Percentiles rank a stretch among this genome's conserved stretches.
Conservation (phyloP, 1,140 invertebrate genomes). For the Drosophila pruinosa region DNA sequence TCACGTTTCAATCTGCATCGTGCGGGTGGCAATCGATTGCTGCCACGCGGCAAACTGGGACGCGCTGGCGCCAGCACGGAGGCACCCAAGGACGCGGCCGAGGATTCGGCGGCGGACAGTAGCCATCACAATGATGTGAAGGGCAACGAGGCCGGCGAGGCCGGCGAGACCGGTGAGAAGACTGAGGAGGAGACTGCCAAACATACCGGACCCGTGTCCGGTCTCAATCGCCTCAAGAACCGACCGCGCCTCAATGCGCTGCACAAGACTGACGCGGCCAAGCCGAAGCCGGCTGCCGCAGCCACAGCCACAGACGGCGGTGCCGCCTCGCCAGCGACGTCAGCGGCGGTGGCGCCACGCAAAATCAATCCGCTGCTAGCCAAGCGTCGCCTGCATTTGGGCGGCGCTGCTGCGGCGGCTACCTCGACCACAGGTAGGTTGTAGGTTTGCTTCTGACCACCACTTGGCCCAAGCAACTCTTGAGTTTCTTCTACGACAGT, state of each 20-base stretch:
- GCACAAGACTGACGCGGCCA: conserved; percentile 76
- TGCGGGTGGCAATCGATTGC: conserved; percentile 60
- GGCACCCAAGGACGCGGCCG: conserved; percentile 73
- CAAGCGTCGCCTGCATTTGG: conserved; percentile 72
- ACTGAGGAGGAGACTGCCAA: conserved; percentile 51
- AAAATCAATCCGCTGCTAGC: conserved; percentile 81
- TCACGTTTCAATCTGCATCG: conserved; percentile 79
- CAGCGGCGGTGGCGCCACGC: conserved; percentile 51
- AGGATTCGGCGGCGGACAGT: conserved; percentile 77
- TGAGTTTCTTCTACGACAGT: too few relatives aligned
- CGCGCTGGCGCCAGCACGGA: conserved; percentile 65
- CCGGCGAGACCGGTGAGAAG: conserved; percentile 50
- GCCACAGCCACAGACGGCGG: conserved; percentile 15
- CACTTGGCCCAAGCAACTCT: too few relatives aligned
- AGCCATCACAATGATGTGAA: conserved; percentile 75
- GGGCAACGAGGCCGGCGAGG: conserved; percentile 40
- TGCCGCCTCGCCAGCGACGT: conserved; percentile 24
- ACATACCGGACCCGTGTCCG: conserved; percentile 50
- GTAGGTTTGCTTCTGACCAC: too few relatives aligned
- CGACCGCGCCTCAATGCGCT: conserved; percentile 76
- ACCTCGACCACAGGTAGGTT: conserved; percentile 64
- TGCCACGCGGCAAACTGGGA: conserved; percentile 66
- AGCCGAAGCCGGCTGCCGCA: conserved; percentile 53
- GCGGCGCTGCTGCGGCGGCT: conserved; percentile 54
- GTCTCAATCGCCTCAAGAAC: conserved; percentile 77